Base-by-base conservation (phyloP, 2,888 invertebrate genomes). In the Dolomedes plantarius region DNA sequence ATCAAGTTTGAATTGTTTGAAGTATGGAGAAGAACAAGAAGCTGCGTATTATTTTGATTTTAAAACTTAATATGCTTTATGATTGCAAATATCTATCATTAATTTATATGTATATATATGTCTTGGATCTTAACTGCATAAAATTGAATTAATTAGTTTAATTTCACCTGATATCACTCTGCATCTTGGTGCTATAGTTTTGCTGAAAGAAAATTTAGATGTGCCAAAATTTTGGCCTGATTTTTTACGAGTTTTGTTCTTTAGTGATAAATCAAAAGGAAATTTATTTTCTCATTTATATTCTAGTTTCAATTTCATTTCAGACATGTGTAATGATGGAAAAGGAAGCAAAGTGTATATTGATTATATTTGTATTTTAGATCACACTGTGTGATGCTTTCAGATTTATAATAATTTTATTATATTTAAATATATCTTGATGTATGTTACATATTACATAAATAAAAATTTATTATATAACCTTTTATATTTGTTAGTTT, bases 391-490 rank as follows among this genome's bases (percentile, higher is more conserved):
- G 16, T 16, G 9, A 16, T 56, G 5, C 23, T 23, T 56, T 23
- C 7, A 16, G 23, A 23, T 56, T 56, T 56, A 23, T 56, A 56
- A 56, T 56, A 23, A 56, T 56, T 56, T 56, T 56, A 56, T 56
- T 19, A 23, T 1, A 23, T 56, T 56, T 56, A 56, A 23, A 11
- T 56, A 23, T 56, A 1, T 56, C 41, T 13, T 46, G 1, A 23
- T 56, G 56, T 56, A 56, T 56, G 3, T 56, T 56, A 56, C 11
- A 16, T 11, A 46, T 56, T 56, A 23, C 46, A 5, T 16, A 56
- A 56, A 56, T 56, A 56, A 56, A 56, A 56, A 1, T 56, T 56
- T 56, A 23, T 56, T 56, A 23, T 56, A 56, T 46, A 56, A 56
- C 23, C 9, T 46, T 5, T 5, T 11, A 7, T 11, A 36, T 5